These are phyloP conservation scores for Nycticebus coucang DNA, from an alignment of 2,113 vertebrate genomes.

Conservation along the genomic window DNA sequence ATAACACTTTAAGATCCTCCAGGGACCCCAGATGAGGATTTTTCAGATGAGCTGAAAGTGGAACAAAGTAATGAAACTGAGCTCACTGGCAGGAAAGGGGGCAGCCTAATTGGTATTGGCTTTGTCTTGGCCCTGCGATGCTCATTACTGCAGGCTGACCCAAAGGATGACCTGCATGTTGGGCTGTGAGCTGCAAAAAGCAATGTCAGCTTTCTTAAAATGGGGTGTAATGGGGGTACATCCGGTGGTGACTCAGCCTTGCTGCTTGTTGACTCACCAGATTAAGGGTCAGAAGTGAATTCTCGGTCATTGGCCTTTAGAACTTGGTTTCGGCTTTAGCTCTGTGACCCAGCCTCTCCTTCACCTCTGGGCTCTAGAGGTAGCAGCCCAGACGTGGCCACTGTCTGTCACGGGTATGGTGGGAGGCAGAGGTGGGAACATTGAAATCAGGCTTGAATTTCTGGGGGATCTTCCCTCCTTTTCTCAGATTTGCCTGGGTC, in stretches of 20 bases:
- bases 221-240: background rate
- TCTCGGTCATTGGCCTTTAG: constrained; percentile 48
- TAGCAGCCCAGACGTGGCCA: background rate
- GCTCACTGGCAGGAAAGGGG: constrained; percentile 62
- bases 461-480: background rate
- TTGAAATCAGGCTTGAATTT: background rate
- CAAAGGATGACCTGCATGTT: background rate
- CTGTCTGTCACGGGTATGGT: background rate
- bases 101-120: background rate
- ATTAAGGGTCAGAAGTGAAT: constrained; percentile 20
- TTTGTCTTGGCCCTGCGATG: background rate
- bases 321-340: background rate
- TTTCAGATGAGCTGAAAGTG: constrained; percentile 65
- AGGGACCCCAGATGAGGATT: constrained; percentile 61
- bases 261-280: constrained; percentile 53
- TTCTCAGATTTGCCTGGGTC: background rate
- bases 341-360: background rate
- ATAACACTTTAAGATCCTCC: constrained; percentile 70
- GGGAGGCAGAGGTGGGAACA: background rate
- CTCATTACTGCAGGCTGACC: background rate
- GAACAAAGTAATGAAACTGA: constrained; percentile 55
- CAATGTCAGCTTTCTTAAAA: background rate
- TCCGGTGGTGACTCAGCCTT: constrained; percentile 52
- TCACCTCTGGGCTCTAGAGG: background rate
- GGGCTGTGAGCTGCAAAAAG: background rate